These are phyloP conservation scores for Electrophaes corylata DNA, from an alignment of 2,888 invertebrate species.

Conservation along the genomic window DNA sequence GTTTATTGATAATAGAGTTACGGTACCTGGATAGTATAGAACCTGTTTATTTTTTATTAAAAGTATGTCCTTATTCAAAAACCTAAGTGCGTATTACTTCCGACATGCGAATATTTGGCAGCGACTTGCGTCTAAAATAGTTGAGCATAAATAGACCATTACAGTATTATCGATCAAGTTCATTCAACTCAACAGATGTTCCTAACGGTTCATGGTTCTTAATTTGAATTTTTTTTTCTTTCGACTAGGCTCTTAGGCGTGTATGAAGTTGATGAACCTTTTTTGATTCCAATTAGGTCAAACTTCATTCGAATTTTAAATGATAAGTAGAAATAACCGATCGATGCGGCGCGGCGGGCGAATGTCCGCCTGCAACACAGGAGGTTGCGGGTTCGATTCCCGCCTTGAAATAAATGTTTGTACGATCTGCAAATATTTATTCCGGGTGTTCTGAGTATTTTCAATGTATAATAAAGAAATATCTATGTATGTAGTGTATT, in stretches of 20 bases:
- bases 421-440: too few relatives aligned
- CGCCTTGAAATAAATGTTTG: too few relatives aligned
- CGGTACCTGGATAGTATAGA: too few relatives aligned
- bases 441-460: too few relatives aligned
- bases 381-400: too few relatives aligned
- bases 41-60: background rate
- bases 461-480: too few relatives aligned
- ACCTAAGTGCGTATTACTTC: slow-evolving; percentile 52
- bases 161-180: slow-evolving; percentile 64
- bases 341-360: too few relatives aligned
- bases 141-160: slow-evolving; percentile 63
- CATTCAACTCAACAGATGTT: slow-evolving; percentile 54
- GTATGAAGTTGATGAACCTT: background rate
- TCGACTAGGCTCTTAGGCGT: slow-evolving; percentile 6
- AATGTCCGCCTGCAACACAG: too few relatives aligned
- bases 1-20: too few relatives aligned
- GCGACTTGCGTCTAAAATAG: slow-evolving; percentile 54
- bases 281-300: background rate
- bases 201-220: slow-evolving; percentile 26
- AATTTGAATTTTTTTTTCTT: slow-evolving; percentile 16
- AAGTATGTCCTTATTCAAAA: background rate
- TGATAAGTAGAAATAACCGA: background rate
- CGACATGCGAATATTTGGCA: slow-evolving; percentile 75
- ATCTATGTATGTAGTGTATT: too few relatives aligned
- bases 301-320: background rate